A percentile compares a stretch with the other conserved stretches of the same genome.
Conservation (phyloP, 2,888 invertebrate species). For the Acrocera orbiculus region DNA sequence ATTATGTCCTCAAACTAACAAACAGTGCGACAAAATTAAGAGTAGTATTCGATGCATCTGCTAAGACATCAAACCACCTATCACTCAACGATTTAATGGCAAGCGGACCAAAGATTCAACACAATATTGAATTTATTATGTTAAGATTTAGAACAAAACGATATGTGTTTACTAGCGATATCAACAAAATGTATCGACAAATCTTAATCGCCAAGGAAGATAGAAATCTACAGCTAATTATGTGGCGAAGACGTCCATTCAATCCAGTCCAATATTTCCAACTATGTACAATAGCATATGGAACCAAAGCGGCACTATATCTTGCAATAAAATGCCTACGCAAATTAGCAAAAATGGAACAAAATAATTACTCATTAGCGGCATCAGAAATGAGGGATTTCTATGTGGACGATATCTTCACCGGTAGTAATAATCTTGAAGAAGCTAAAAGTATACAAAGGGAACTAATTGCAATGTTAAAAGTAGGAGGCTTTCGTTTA, state of each 20-base stretch:
- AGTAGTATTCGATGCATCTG: too few species aligned
- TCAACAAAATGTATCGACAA: too few species aligned
- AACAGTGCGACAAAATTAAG: too few species aligned
- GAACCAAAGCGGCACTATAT: not conserved
- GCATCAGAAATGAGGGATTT: not conserved
- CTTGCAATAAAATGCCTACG: not conserved
- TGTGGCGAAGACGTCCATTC: too few species aligned
- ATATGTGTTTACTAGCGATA: not conserved
- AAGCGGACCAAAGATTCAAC: not conserved
- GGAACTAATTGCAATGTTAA: not conserved
- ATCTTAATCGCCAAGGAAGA: too few species aligned
- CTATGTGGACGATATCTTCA: not conserved
- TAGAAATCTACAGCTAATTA: too few species aligned
- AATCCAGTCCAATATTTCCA: conserved; percentile 23
- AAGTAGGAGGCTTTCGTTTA: not conserved
- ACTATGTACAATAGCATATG: conserved; percentile 10
- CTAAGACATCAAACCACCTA: too few species aligned
- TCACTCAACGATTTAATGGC: too few species aligned
- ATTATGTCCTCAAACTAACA: too few species aligned
- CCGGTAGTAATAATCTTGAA: not conserved
- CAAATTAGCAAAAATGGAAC: not conserved
- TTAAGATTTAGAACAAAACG: not conserved
- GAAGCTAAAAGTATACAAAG: not conserved
- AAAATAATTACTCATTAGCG: not conserved
- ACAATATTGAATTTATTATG: too few species aligned